A percentile compares a stretch with the other conserved stretches of the same genome.
phyloP scores from a whole-genome alignment of 1,140 invertebrate species.

The Neuroterus valhalla region DNA sequence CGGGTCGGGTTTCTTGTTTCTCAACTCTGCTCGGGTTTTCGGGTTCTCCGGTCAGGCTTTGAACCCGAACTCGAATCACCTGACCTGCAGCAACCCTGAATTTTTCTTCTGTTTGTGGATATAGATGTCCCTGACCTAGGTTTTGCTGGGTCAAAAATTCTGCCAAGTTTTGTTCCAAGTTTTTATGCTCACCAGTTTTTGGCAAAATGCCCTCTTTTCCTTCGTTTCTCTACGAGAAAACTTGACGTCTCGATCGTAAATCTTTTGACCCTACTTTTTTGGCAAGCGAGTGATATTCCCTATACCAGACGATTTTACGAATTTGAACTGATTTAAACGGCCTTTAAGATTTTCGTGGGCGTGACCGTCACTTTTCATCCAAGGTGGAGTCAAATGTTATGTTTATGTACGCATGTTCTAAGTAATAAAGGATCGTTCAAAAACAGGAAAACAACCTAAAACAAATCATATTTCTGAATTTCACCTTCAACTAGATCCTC shows the following conservation, averaged over 20 bases:
- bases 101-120: neutral
- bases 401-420: neutral
- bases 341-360: conserved; percentile 35
- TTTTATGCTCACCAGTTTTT: conserved; percentile 16
- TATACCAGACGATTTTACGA: conserved; percentile 31
- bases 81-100: neutral
- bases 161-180: neutral
- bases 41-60: too few relatives aligned
- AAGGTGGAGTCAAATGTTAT: neutral
- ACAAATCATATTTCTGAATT: too few relatives aligned
- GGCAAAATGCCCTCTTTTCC: conserved; percentile 41
- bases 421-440: neutral
- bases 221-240: conserved; percentile 29
- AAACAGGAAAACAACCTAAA: neutral
- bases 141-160: neutral
- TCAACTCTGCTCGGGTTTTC: too few relatives aligned
- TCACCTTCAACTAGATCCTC: too few relatives aligned
- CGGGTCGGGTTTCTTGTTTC: too few relatives aligned
- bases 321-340: conserved; percentile 39
- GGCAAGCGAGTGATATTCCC: conserved; percentile 48
- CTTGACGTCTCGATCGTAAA: conserved; percentile 39
- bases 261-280: conserved; percentile 37
- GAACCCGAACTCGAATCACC: too few relatives aligned
- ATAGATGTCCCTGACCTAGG: conserved; percentile 36
- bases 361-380: neutral